These are phyloP conservation scores for Grus americana DNA, from an alignment of 2,113 vertebrate genomes.

Conservation along the genomic window DNA sequence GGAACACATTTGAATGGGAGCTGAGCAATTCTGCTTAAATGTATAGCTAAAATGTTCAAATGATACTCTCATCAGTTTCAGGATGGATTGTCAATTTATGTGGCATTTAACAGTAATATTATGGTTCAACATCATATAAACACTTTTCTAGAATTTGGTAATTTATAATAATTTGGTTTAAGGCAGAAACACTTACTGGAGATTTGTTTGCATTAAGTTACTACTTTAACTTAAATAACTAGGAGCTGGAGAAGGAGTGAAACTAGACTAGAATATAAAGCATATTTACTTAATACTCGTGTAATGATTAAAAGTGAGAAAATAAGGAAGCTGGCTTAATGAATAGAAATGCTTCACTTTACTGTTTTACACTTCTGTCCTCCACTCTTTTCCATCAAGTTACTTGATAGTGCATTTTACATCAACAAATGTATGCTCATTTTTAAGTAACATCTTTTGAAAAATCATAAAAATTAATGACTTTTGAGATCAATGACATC, in stretches of 20 bases:
- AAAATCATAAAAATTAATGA: neutral
- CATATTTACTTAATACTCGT: neutral
- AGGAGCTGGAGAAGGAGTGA: neutral
- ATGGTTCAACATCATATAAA: neutral
- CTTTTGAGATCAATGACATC: neutral
- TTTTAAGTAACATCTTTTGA: neutral
- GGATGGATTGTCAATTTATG: conserved; percentile 1
- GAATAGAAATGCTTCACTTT: conserved; percentile 1
- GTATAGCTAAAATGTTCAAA: conserved; percentile 20
- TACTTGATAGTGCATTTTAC: neutral
- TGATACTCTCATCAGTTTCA: neutral
- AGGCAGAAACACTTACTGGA: conserved; percentile 10
- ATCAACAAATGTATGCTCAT: neutral
- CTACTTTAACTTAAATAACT: conserved; percentile 40
- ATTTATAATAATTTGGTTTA: conserved; percentile 21
- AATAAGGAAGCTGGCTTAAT: neutral
- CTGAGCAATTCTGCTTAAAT: neutral
- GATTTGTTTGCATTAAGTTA: conserved; percentile 35
- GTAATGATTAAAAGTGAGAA: conserved; percentile 26
- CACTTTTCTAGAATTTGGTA: neutral
- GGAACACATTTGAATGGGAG: conserved; percentile 39
- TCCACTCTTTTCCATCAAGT: neutral
- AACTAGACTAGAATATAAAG: conserved; percentile 16
- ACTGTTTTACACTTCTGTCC: neutral
- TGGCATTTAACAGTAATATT: neutral